phyloP scores from a whole-genome alignment of 2,888 invertebrate species.

The Coenonympha arcania region DNA sequence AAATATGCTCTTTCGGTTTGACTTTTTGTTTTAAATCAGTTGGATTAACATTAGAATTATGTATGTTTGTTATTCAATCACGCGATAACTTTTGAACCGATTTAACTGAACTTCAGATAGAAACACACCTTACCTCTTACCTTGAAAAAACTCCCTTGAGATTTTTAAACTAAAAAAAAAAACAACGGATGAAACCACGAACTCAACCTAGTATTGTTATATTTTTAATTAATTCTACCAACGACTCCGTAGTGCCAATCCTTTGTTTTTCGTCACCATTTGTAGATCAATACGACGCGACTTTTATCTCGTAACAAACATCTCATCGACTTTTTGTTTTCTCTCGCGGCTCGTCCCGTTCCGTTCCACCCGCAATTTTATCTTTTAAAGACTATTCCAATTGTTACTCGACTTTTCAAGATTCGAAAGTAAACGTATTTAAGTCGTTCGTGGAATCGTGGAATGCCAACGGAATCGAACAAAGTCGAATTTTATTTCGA shows the following conservation, averaged over 20 bases:
- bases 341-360: slow-evolving; percentile 34
- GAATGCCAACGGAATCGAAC: slow-evolving; percentile 33
- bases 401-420: slow-evolving; percentile 36
- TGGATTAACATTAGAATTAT: no score
- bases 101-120: no score
- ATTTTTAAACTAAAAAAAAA: no score
- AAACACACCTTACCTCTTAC: no score
- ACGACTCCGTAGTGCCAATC: slow-evolving; percentile 38
- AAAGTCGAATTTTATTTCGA: slow-evolving; percentile 36
- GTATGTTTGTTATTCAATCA: no score
- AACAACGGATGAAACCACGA: no score
- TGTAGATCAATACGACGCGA: slow-evolving; percentile 63
- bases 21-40: no score
- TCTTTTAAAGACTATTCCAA: slow-evolving; percentile 45
- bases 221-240: slow-evolving; percentile 59
- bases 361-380: slow-evolving; percentile 36
- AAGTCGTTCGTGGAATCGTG: slow-evolving; percentile 37
- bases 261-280: slow-evolving; percentile 64
- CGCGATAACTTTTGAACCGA: no score
- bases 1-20: no score
- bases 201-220: not conserved
- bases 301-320: slow-evolving; percentile 53
- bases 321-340: slow-evolving; percentile 45
- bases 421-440: slow-evolving; percentile 40
- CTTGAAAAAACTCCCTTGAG: no score